These are phyloP conservation scores for Cardiocondyla obscurior DNA, from an alignment of 1,140 invertebrate species.

Conservation along the genomic window DNA sequence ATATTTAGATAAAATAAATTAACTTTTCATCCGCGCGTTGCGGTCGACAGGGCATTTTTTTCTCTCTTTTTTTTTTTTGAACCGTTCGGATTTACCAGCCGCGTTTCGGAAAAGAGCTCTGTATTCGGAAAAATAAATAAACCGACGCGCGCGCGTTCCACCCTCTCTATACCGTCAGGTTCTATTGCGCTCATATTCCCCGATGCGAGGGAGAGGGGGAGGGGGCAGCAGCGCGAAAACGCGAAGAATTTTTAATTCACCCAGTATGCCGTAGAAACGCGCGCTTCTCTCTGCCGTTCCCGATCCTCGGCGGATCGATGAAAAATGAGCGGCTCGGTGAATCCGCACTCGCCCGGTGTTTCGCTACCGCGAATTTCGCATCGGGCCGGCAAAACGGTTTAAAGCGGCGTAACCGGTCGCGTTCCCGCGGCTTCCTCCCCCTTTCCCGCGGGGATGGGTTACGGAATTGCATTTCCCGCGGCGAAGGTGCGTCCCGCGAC, in stretches of 20 bases:
- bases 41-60: background rate
- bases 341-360: background rate
- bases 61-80: too few relatives aligned
- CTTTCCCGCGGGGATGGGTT: conserved; percentile 22
- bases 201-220: too few relatives aligned
- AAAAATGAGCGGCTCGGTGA: conserved; percentile 20
- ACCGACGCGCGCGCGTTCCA: background rate
- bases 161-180: too few relatives aligned
- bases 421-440: conserved; percentile 22
- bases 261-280: conserved; percentile 31
- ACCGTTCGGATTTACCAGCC: background rate
- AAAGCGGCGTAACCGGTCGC: conserved; percentile 1
- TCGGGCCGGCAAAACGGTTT: conserved; percentile 16
- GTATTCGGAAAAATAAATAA: background rate
- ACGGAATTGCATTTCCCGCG: conserved; percentile 53
- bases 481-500: conserved; percentile 13
- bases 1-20: conserved; percentile 24
- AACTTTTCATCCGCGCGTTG: background rate
- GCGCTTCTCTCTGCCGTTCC: conserved; percentile 7
- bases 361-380: conserved; percentile 14
- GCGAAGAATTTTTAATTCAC: conserved; percentile 54
- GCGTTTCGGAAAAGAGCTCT: background rate
- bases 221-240: conserved; percentile 31
- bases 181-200: background rate
- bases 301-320: background rate